A percentile compares a stretch with the other conserved stretches of the same genome.
Evolutionary conservation across 2,888 invertebrate species (phyloP).

Genomic region (Nephrotoma guestfalica): DNA sequence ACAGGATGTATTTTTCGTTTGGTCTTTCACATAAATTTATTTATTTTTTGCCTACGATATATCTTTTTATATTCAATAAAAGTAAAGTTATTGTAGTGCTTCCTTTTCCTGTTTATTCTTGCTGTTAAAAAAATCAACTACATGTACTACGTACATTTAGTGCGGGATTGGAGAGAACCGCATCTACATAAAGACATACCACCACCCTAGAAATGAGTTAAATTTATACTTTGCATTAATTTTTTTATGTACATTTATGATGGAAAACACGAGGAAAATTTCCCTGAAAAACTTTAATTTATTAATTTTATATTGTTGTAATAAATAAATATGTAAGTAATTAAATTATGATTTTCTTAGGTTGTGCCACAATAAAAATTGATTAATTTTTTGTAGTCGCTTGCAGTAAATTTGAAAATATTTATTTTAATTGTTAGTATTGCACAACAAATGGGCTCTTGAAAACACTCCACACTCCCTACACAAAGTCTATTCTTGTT

Average conservation of each 20-base stretch:
- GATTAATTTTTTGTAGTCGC: background rate
- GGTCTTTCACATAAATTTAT: background rate
- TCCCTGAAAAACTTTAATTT: background rate
- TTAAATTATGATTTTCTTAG: background rate
- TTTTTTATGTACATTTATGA: background rate
- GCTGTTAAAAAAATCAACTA: background rate
- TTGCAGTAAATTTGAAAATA: too few species aligned
- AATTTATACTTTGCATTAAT: background rate
- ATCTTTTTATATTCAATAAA: constrained; percentile 4
- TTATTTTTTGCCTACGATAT: constrained; percentile 3
- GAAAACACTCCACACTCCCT: too few species aligned
- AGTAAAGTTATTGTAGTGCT: constrained; percentile 4
- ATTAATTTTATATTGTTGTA: background rate
- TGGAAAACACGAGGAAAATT: background rate
- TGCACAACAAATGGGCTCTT: too few species aligned
- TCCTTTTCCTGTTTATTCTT: constrained; percentile 3
- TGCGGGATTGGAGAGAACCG: background rate
- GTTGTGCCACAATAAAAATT: background rate
- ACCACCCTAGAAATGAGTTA: background rate
- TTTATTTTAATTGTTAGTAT: too few species aligned
- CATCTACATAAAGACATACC: background rate
- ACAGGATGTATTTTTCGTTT: constrained; percentile 3
- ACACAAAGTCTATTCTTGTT: too few species aligned
- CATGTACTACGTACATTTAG: background rate
- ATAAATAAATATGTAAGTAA: background rate